phyloP scores from a whole-genome alignment of 2,888 invertebrate genomes.

The Syrphus vitripennis region DNA sequence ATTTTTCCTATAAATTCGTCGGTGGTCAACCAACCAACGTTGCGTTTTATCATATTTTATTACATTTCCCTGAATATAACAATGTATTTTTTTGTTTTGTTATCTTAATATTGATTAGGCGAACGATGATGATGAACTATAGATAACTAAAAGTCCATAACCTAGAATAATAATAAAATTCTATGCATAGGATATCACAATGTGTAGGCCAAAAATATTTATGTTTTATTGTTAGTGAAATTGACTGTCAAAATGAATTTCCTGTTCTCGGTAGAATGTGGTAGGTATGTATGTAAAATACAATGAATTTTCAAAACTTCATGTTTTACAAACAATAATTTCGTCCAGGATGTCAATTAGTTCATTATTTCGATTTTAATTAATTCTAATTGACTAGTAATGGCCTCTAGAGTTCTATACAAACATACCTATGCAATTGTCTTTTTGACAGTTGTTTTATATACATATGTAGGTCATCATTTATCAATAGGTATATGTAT shows the following conservation, averaged over 20 bases:
- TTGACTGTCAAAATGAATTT: conserved; percentile 37
- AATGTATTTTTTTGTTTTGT: neutral
- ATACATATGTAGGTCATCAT: neutral
- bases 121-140: conserved; percentile 13
- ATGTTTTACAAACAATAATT: conserved; percentile 48
- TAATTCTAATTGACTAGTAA: conserved; percentile 55
- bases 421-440: neutral
- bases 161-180: neutral
- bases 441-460: neutral
- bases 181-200: conserved; percentile 7
- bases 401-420: neutral
- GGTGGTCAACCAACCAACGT: conserved; percentile 10
- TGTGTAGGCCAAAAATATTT: conserved; percentile 4
- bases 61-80: conserved; percentile 21
- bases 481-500: too few relatives aligned
- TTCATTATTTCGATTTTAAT: conserved; percentile 59
- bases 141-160: neutral
- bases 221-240: conserved; percentile 30
- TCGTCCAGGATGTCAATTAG: conserved; percentile 63
- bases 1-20: conserved; percentile 16
- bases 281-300: neutral
- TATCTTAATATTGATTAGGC: conserved; percentile 30
- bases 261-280: conserved; percentile 13
- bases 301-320: conserved; percentile 24
- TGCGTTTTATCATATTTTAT: conserved; percentile 11